phyloP scores from a whole-genome alignment of 2,797 vertebrate species.

The Pangasius macronema region DNA sequence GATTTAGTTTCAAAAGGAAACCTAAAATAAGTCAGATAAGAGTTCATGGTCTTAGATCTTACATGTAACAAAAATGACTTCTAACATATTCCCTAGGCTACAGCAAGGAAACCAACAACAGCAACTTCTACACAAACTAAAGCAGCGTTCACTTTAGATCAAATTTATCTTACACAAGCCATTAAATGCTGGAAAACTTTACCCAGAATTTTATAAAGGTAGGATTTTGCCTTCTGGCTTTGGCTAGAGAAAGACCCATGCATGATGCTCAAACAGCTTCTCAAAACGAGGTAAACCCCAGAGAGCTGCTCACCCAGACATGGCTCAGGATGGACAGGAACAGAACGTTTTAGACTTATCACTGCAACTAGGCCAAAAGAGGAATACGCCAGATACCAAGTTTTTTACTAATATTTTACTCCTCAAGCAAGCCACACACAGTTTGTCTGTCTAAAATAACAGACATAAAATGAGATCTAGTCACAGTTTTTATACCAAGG shows the following conservation, averaged over 20 bases:
- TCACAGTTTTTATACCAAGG: neutral
- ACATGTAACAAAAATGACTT: neutral
- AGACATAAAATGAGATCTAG: neutral
- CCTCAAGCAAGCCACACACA: neutral
- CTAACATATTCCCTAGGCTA: neutral
- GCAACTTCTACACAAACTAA: neutral
- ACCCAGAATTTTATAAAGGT: neutral
- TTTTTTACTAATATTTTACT: neutral
- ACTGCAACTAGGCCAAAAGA: neutral
- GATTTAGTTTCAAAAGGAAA: neutral
- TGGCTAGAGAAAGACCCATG: neutral
- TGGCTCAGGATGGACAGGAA: neutral
- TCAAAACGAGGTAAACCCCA: neutral
- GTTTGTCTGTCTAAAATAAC: neutral
- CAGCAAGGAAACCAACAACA: neutral
- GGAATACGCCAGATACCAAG: neutral
- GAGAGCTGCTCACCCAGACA: conserved; percentile 18
- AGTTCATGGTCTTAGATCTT: neutral
- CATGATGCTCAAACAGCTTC: neutral
- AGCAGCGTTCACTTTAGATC: neutral
- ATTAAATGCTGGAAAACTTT: neutral
- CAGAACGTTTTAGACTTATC: neutral
- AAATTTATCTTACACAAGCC: neutral
- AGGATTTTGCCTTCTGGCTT: neutral
- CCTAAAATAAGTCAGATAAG: neutral